Evolutionary conservation across 2,113 vertebrate species (phyloP), one percentile per base, ranked within the genome.

Genomic region (Siphamia tubifer): DNA sequence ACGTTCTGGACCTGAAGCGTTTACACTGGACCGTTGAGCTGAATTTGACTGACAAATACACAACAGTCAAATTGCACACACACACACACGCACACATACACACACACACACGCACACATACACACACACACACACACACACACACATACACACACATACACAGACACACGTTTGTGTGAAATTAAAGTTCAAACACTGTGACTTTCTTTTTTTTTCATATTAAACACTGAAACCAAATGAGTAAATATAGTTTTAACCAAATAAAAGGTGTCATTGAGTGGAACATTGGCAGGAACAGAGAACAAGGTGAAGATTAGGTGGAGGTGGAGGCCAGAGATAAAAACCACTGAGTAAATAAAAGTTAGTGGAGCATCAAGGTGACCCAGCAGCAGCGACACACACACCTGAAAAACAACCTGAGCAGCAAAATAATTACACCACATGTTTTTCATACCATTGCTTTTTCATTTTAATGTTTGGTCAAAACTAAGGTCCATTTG

Each of bases 31-130:
- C 39, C 23, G 51, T 42, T n/a, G 57, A 11, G 13, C n/a, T 10
- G 1, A 1, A 75, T 83, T 86, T 85, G 77, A 68, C 40, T 69
- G 25, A 21, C 62, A 75, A 52, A 82, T 52, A 2, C 25, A 1
- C 0, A 40, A 1, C 7, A 72, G 60, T 71, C 48, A 77, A 74
- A 75, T 58, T n/a, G n/a, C n/a, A n/a, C n/a, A n/a, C n/a, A n/a
- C n/a, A n/a, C n/a, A n/a, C n/a, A n/a, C n/a, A n/a, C n/a, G n/a
- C n/a, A n/a, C n/a, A n/a, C n/a, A n/a, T n/a, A n/a, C n/a, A n/a
- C n/a, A n/a, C n/a, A n/a, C n/a, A n/a, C n/a, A n/a, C n/a, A n/a
- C n/a, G n/a, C n/a, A n/a, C n/a, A n/a, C n/a, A n/a, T n/a, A n/a
- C n/a, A n/a, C n/a, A n/a, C n/a, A n/a, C n/a, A n/a, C n/a, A n/a